Percentiles rank a stretch among this genome's conserved stretches.
Evolutionary conservation across 2,113 vertebrate genomes (phyloP).

Genomic region (Forbesichthys papilliferus): DNA sequence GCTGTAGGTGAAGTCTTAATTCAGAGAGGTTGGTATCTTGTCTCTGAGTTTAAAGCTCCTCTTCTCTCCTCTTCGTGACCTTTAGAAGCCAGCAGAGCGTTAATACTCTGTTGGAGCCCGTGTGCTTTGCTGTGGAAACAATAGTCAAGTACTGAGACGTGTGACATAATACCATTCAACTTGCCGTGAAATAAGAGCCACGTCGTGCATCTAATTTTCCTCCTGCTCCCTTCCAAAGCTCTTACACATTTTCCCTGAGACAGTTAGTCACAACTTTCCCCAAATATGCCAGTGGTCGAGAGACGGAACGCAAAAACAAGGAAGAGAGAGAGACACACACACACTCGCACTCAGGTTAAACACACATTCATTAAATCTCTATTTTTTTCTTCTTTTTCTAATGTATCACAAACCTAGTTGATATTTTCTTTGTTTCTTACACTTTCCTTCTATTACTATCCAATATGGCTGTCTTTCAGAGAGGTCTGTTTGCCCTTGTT

Average conservation of each 20-base stretch:
- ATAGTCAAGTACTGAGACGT: constrained; percentile 24
- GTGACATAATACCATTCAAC: constrained; percentile 28
- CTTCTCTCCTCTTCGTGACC: constrained; percentile 5
- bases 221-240: background rate
- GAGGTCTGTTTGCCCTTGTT: too few species aligned
- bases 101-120: constrained; percentile 6
- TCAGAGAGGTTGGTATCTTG: constrained; percentile 9
- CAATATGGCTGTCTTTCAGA: too few species aligned
- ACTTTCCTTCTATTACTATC: too few species aligned
- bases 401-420: background rate
- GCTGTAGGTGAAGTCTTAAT: constrained; percentile 51
- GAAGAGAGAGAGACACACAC: constrained; percentile 32
- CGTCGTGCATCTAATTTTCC: constrained; percentile 17
- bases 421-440: too few species aligned
- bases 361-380: too few species aligned
- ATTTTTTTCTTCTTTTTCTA: background rate
- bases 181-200: constrained; percentile 33
- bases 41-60: constrained; percentile 10
- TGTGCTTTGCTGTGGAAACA: constrained; percentile 9
- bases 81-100: background rate
- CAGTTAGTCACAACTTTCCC: constrained; percentile 55
- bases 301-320: constrained; percentile 58
- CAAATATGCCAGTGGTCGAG: constrained; percentile 64
- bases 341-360: background rate
- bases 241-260: constrained; percentile 35